Evolutionary conservation across 1,140 invertebrate genomes (phyloP).

Genomic region (Xylocopa sonorina): DNA sequence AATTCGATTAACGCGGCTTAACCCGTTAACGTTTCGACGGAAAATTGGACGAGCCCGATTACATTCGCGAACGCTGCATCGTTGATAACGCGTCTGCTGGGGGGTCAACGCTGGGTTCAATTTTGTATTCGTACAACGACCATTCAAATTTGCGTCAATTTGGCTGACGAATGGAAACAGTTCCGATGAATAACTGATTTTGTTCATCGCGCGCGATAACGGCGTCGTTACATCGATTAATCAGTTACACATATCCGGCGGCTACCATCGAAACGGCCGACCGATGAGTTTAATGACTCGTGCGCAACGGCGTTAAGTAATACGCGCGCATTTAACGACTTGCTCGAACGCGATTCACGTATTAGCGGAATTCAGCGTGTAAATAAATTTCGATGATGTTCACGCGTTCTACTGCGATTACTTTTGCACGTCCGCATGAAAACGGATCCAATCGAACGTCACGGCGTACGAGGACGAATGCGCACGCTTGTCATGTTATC

Average conservation of each 20-base stretch:
- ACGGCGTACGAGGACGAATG: too few relatives aligned
- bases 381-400: too few relatives aligned
- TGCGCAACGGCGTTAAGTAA: background rate
- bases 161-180: background rate
- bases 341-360: too few relatives aligned
- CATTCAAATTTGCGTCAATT: background rate
- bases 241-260: background rate
- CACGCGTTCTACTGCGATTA: too few relatives aligned
- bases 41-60: background rate
- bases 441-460: background rate
- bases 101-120: constrained; percentile 4
- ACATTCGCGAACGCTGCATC: background rate
- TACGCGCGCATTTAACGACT: too few relatives aligned
- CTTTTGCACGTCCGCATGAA: too few relatives aligned
- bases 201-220: background rate
- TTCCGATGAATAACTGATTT: background rate
- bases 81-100: background rate
- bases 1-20: background rate
- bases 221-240: background rate
- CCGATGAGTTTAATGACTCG: constrained; percentile 14
- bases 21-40: constrained; percentile 8
- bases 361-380: too few relatives aligned
- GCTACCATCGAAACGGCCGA: background rate
- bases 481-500: background rate
- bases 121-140: background rate